Conservation (phyloP, 2,888 invertebrate species). For the Bimastos eiseni region DNA sequence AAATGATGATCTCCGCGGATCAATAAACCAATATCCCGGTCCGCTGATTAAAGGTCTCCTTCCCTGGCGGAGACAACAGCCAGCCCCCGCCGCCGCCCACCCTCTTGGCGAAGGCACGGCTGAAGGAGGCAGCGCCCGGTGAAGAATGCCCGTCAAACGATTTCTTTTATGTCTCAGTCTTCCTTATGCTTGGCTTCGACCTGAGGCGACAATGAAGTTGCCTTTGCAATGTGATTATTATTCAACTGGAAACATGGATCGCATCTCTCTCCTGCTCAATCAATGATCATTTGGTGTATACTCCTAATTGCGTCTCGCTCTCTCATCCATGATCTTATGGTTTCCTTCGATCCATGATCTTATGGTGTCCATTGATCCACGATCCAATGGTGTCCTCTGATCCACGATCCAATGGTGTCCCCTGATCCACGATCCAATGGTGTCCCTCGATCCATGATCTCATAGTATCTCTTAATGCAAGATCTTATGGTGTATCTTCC, state of each 20-base stretch:
- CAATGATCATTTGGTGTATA: background rate
- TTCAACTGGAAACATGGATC: background rate
- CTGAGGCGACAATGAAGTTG: background rate
- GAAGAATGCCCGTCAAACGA: background rate
- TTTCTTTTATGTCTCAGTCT: background rate
- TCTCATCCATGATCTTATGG: no score
- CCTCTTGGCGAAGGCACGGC: background rate
- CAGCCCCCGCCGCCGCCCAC: background rate
- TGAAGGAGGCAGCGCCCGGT: background rate
- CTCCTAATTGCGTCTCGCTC: no score
- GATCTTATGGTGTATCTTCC: background rate
- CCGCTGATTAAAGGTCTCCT: background rate
- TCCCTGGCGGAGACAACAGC: background rate
- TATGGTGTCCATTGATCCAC: no score
- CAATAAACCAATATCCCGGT: conserved; percentile 18
- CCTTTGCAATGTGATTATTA: background rate
- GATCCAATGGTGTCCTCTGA: no score
- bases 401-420: no score
- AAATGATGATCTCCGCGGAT: background rate
- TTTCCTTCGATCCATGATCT: no score
- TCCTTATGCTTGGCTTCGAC: background rate
- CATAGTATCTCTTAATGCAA: no score
- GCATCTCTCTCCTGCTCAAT: background rate
- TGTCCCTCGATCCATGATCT: no score
- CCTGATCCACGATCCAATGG: no score